These are phyloP conservation scores for Dynastes hyllus DNA, from an alignment of 2,888 invertebrate genomes.

Conservation along the genomic window DNA sequence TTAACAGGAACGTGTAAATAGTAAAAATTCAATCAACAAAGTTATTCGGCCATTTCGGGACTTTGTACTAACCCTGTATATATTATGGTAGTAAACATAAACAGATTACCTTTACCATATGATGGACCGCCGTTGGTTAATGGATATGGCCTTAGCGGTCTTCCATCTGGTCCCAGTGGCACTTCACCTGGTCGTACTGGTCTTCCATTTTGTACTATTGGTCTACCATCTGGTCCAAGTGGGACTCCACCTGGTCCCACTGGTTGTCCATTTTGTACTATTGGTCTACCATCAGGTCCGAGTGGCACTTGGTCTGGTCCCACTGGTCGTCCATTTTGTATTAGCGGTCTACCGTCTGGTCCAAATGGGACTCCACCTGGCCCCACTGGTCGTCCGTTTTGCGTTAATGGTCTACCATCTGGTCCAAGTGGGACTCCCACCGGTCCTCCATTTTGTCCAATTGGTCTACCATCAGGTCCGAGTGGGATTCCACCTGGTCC, in stretches of 20 bases:
- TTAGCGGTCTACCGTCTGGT: slow-evolving; percentile 1
- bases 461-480: slow-evolving; percentile 23
- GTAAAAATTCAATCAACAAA: too few species aligned
- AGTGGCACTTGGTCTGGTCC: neutral
- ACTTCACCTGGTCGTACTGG: slow-evolving; percentile 45
- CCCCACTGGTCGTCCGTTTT: slow-evolving; percentile 28
- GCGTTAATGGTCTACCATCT: slow-evolving; percentile 20
- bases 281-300: slow-evolving; percentile 10
- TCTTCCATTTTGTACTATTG: slow-evolving; percentile 22
- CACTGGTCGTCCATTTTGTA: slow-evolving; percentile 10
- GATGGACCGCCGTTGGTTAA: neutral
- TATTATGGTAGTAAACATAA: too few species aligned
- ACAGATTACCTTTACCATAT: neutral
- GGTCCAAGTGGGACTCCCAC: slow-evolving; percentile 40
- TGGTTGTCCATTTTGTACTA: neutral
- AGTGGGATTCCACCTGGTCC: slow-evolving; percentile 18
- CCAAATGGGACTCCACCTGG: slow-evolving; percentile 21
- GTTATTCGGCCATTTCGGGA: too few species aligned
- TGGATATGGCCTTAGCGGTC: slow-evolving; percentile 14
- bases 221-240: slow-evolving; percentile 36
- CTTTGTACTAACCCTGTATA: too few species aligned
- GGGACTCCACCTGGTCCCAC: slow-evolving; percentile 38
- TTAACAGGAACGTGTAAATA: too few species aligned
- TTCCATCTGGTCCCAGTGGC: slow-evolving; percentile 30
- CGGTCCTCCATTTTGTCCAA: slow-evolving; percentile 21